These are phyloP conservation scores for Syngnathus rostellatus DNA, from an alignment of 2,797 vertebrate species.

Conservation along the genomic window DNA sequence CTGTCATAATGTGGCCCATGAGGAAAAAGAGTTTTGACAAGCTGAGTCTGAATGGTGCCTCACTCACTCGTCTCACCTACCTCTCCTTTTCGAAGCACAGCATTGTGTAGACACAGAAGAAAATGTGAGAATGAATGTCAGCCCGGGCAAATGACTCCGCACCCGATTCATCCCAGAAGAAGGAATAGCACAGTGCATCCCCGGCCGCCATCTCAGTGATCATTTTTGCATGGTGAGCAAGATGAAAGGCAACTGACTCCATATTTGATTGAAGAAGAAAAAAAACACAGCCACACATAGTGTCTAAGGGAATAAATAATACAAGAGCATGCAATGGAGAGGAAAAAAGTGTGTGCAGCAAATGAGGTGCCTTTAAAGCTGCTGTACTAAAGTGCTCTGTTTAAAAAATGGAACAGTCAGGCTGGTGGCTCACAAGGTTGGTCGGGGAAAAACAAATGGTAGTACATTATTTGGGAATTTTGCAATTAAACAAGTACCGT, in stretches of 20 bases:
- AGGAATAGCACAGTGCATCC: neutral
- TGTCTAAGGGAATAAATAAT: slow-evolving; percentile 13
- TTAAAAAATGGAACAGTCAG: neutral
- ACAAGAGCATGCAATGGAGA: slow-evolving; percentile 4
- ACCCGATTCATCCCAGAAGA: slow-evolving; percentile 8
- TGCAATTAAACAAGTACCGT: neutral
- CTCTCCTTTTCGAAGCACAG: slow-evolving; percentile 19
- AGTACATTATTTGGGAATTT: neutral
- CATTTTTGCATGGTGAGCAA: neutral
- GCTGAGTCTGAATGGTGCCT: slow-evolving; percentile 4
- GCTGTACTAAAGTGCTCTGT: neutral
- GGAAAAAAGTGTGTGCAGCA: neutral
- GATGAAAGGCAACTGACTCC: slow-evolving; percentile 9
- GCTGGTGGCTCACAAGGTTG: neutral
- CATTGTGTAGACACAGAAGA: slow-evolving; percentile 26
- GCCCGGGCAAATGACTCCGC: slow-evolving; percentile 34
- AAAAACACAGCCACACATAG: slow-evolving; percentile 3
- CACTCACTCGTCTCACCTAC: slow-evolving; percentile 3
- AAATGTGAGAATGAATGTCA: slow-evolving; percentile 45
- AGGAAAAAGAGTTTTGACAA: too few relatives aligned
- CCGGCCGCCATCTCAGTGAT: neutral
- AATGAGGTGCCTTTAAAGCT: neutral
- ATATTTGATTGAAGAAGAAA: slow-evolving; percentile 14
- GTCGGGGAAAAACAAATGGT: neutral
- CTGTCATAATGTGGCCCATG: too few relatives aligned